Conservation (phyloP, 2,888 invertebrate species). For the Toxonevra muliebris region DNA sequence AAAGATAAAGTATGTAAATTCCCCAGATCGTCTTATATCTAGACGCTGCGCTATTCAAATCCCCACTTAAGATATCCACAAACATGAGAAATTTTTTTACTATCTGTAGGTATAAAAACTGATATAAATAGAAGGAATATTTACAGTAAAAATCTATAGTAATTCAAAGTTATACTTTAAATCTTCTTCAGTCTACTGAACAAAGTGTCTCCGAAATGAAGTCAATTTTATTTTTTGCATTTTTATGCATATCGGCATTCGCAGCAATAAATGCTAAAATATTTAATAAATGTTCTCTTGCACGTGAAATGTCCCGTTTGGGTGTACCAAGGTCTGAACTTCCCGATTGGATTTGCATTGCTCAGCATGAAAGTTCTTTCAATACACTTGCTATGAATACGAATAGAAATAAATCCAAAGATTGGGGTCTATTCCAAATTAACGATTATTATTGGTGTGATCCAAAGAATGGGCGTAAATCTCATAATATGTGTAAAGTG, state of each 20-base stretch:
- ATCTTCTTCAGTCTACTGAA: neutral
- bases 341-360: slow-evolving; percentile 40
- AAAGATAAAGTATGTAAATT: no score
- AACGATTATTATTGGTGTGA: slow-evolving; percentile 50
- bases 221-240: no score
- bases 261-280: neutral
- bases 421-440: slow-evolving; percentile 50
- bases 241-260: neutral
- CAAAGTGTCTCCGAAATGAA: neutral
- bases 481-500: slow-evolving; percentile 41
- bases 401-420: slow-evolving; percentile 62
- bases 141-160: no score
- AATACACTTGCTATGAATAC: slow-evolving; percentile 57
- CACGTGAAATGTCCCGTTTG: slow-evolving; percentile 37
- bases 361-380: slow-evolving; percentile 39
- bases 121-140: no score
- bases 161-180: no score
- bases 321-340: slow-evolving; percentile 33
- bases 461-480: slow-evolving; percentile 20
- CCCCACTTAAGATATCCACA: no score
- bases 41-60: no score
- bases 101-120: no score
- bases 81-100: no score
- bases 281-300: slow-evolving; percentile 29
- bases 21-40: no score